Evolutionary conservation across 2,888 invertebrate genomes (phyloP).

Genomic region (Villa cingulata): DNA sequence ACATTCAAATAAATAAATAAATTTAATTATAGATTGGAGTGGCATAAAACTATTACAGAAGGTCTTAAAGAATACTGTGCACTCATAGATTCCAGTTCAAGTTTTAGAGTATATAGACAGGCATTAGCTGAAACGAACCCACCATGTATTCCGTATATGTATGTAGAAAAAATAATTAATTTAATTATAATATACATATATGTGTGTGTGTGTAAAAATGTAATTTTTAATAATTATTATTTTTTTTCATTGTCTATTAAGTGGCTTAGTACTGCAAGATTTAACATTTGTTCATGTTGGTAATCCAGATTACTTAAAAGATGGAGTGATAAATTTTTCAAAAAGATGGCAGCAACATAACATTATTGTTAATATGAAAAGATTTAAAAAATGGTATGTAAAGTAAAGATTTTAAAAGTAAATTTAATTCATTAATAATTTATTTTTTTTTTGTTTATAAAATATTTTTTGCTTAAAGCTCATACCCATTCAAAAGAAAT

Average conservation of each 20-base stretch:
- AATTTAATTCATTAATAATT: background rate
- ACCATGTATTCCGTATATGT: conserved; percentile 99
- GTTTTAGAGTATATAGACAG: conserved; percentile 91
- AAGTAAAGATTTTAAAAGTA: background rate
- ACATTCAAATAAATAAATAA: too few species aligned
- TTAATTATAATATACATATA: background rate
- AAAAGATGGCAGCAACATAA: conserved; percentile 98
- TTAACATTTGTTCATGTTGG: conserved; percentile 98
- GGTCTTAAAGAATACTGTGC: conserved; percentile 88
- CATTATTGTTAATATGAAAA: conserved; percentile 94
- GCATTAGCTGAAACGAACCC: conserved; percentile 90
- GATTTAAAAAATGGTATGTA: conserved; percentile 89
- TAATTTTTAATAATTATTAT: too few species aligned
- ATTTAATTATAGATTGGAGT: conserved; percentile 60
- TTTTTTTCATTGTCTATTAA: conserved; percentile 37
- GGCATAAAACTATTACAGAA: conserved; percentile 84
- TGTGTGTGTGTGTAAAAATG: too few species aligned
- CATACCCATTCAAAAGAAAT: conserved; percentile 84
- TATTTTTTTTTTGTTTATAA: background rate
- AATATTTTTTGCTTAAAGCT: conserved; percentile 42
- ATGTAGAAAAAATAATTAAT: conserved; percentile 41
- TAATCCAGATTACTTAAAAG: conserved; percentile 77
- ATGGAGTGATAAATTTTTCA: conserved; percentile 85
- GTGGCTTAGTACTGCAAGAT: conserved; percentile 95
- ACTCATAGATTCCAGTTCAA: conserved; percentile 94